phyloP scores from a whole-genome alignment of 2,113 vertebrate genomes.

The Alosa alosa region DNA sequence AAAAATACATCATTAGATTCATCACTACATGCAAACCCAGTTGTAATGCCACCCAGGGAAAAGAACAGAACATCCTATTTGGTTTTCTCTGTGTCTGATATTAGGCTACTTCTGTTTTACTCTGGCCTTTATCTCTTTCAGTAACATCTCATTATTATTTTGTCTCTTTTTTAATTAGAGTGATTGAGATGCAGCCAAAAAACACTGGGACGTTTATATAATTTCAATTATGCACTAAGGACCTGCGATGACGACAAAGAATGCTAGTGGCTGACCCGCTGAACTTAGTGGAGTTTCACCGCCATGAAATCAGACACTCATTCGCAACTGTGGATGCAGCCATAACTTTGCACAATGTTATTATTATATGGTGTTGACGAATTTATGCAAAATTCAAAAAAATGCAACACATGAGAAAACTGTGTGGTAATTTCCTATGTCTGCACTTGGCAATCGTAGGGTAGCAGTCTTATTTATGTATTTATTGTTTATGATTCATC shows the following conservation, averaged over 20 bases:
- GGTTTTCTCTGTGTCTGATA: background rate
- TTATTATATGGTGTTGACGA: conserved; percentile 68
- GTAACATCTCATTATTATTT: background rate
- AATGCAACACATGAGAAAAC: conserved; percentile 60
- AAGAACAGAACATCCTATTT: background rate
- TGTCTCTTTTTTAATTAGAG: conserved; percentile 43
- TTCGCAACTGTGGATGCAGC: conserved; percentile 65
- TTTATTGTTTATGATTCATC: conserved; percentile 58
- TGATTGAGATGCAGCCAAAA: conserved; percentile 42
- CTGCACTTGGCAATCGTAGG: conserved; percentile 70
- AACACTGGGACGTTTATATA: conserved; percentile 61
- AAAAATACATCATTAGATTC: background rate
- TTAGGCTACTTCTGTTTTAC: background rate
- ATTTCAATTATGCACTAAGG: conserved; percentile 70
- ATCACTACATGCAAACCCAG: background rate
- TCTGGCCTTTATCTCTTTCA: background rate
- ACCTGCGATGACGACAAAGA: conserved; percentile 49
- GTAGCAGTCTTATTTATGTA: conserved; percentile 62
- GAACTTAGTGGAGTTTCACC: conserved; percentile 52
- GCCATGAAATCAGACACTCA: conserved; percentile 49
- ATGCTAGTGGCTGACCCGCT: conserved; percentile 40
- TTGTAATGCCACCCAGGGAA: background rate
- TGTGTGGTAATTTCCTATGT: conserved; percentile 57
- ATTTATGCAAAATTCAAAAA: conserved; percentile 73
- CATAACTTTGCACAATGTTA: conserved; percentile 77